Evolutionary conservation across 2,888 invertebrate genomes (phyloP).

Genomic region (Celastrina argiolus): DNA sequence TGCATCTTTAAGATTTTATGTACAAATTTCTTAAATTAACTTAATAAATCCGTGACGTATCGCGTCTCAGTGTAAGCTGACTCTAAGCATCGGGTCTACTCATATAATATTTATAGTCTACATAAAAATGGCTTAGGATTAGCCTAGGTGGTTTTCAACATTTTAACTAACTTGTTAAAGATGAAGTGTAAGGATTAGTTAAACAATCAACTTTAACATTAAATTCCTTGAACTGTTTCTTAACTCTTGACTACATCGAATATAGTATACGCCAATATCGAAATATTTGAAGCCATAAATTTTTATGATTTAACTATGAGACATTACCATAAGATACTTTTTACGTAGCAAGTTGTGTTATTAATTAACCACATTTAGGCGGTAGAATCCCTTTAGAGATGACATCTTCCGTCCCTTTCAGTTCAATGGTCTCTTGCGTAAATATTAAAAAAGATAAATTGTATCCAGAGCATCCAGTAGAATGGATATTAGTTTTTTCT

Average conservation of each 20-base stretch:
- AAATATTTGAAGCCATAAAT: not conserved
- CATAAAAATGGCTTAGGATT: not conserved
- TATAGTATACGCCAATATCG: not conserved
- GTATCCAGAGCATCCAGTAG: too few relatives aligned
- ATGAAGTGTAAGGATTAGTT: not conserved
- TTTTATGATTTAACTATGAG: not conserved
- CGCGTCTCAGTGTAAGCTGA: too few relatives aligned
- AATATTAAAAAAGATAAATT: too few relatives aligned
- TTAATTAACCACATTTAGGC: too few relatives aligned
- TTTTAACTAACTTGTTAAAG: slow-evolving; percentile 6
- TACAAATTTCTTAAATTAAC: too few relatives aligned
- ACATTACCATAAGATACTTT: too few relatives aligned
- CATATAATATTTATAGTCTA: not conserved
- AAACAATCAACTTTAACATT: not conserved
- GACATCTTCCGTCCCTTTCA: not conserved
- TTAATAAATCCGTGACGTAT: too few relatives aligned
- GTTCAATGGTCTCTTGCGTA: too few relatives aligned
- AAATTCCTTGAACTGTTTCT: slow-evolving; percentile 3
- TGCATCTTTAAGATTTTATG: too few relatives aligned
- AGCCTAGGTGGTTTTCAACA: not conserved
- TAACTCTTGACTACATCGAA: not conserved
- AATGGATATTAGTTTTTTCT: too few relatives aligned
- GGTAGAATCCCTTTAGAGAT: not conserved
- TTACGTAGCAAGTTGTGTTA: too few relatives aligned
- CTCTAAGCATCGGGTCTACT: not conserved